A percentile compares a stretch with the other conserved stretches of the same genome.
These are phyloP conservation scores for Athetis lepigone DNA, from an alignment of 2,888 invertebrate genomes.

Conservation along the genomic window DNA sequence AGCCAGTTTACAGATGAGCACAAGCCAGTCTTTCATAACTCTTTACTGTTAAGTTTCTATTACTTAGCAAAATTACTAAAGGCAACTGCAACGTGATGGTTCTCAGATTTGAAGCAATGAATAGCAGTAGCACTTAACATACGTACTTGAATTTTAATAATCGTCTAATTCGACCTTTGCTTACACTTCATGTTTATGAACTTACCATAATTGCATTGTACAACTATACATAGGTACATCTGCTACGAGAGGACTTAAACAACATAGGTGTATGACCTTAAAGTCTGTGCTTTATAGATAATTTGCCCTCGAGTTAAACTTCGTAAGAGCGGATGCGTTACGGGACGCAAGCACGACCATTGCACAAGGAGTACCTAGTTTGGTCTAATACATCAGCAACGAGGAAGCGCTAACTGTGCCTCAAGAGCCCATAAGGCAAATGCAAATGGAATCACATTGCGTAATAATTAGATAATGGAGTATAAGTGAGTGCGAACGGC, in stretches of 20 bases:
- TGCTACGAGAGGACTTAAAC: constrained; percentile 4
- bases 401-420: constrained; percentile 75
- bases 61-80: constrained; percentile 7
- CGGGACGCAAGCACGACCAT: constrained; percentile 71
- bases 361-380: constrained; percentile 72
- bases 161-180: constrained; percentile 18
- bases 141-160: constrained; percentile 1
- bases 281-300: neutral
- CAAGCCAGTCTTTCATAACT: constrained; percentile 26
- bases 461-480: constrained; percentile 82
- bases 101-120: constrained; percentile 13
- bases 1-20: constrained; percentile 1
- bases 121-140: neutral
- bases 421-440: constrained; percentile 73
- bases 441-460: constrained; percentile 77
- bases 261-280: constrained; percentile 22
- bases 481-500: constrained; percentile 63
- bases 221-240: too few species aligned
- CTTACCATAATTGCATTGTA: neutral
- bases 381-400: constrained; percentile 65
- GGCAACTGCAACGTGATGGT: neutral
- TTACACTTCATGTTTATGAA: neutral
- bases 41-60: constrained; percentile 11
- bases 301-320: constrained; percentile 30
- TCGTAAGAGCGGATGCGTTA: constrained; percentile 63